A percentile compares a stretch with the other conserved stretches of the same genome.
Evolutionary conservation across 2,888 invertebrate genomes (phyloP).

Genomic region (Eucriotettix oculatus): DNA sequence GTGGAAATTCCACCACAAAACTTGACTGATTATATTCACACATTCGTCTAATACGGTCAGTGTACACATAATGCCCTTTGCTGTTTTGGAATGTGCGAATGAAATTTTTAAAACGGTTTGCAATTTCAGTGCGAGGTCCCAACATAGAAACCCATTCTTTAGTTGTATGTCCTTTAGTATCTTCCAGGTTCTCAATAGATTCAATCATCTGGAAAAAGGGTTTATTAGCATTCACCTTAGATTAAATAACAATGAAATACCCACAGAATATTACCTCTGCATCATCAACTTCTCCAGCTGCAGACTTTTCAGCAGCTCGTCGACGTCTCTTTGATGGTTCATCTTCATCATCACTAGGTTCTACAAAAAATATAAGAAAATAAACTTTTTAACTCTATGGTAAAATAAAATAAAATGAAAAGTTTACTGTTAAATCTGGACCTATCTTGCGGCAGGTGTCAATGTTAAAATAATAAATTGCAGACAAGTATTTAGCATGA

Average conservation of each 20-base stretch:
- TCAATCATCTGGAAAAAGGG: conserved; percentile 50
- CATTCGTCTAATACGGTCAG: conserved; percentile 87
- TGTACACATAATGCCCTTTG: conserved; percentile 74
- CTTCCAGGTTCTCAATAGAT: conserved; percentile 94
- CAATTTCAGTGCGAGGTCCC: conserved; percentile 89
- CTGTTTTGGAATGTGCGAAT: conserved; percentile 76
- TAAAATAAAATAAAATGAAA: too few species aligned
- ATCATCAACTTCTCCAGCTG: conserved; percentile 59
- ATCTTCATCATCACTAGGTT: conserved; percentile 55
- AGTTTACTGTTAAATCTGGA: too few species aligned
- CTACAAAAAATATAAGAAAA: background rate
- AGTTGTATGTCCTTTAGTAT: conserved; percentile 86
- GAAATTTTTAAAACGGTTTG: conserved; percentile 82
- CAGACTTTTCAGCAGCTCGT: conserved; percentile 74
- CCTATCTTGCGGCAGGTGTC: too few species aligned
- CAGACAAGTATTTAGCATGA: too few species aligned
- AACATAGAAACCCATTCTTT: conserved; percentile 95
- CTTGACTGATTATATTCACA: conserved; percentile 77
- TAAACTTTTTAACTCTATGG: background rate
- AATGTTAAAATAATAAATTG: too few species aligned
- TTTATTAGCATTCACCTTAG: background rate
- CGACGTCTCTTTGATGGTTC: conserved; percentile 49
- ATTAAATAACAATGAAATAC: conserved; percentile 2
- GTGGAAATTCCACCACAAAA: conserved; percentile 83
- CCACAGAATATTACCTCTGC: conserved; percentile 34